Evolutionary conservation across 2,797 vertebrate genomes (phyloP), one percentile per base, ranked within the genome.

Genomic region (Dallia pectoralis): DNA sequence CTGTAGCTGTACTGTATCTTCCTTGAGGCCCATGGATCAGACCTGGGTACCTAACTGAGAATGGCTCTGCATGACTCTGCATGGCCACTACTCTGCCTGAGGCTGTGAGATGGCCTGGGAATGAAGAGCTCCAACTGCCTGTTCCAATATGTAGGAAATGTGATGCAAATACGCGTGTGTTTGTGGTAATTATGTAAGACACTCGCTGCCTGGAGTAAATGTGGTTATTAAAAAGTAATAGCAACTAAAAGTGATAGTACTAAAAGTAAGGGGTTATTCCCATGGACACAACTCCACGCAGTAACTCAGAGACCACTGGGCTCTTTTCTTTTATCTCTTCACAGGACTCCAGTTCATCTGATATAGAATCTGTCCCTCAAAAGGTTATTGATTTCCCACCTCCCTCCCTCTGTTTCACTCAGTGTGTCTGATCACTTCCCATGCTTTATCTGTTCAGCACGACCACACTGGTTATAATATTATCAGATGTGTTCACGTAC

Each of bases 291-390:
- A 81, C 27, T 36, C 73, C 61, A 72, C 5, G 1, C 63, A 65
- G 62, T 63, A 72, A 82, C 69, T 73, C 30, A 70, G 27, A 76
- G 30, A 86, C 72, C 79, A 83, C 83, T 69, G 82, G 47, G 70
- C 77, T 87, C 73, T 88, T 78, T 81, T 85, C 67, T 85, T 73
- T 76, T 75, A 79, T 86, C 47, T 85, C 80, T 79, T 70, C 80
- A 88, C 92, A 94, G 92, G 91, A 88, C 80, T 68, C 84, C 82
- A 85, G 77, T 75, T 81, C 86, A 19, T 74, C 89, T 68, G 86
- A 89, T 69, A 87, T 71, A 85, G 87, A 92, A 56, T 80, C 72
- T 82, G 84, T 76, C 74, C 89, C 87, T 85, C 91, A 89, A 86
- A 93, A 93, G 91, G 92, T 93, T 87, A 87, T 75, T 87, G 4